Evolutionary conservation across 2,113 vertebrate species (phyloP), one percentile per base, ranked within the genome.

Genomic region (Grus americana): DNA sequence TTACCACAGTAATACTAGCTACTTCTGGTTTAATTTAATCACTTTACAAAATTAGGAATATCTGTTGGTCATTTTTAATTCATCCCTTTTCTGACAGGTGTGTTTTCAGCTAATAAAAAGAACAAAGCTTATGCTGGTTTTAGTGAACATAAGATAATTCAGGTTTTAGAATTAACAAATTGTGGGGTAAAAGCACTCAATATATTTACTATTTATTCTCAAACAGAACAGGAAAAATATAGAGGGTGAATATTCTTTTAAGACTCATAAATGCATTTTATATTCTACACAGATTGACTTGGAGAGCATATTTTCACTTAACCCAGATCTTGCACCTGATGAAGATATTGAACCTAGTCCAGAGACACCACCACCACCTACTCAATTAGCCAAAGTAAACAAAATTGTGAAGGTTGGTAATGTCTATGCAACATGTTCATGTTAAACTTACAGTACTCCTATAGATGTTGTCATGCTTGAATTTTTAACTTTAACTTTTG

Each of bases 221-320:
- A 90, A 49, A 49, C 6, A 1, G 73, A 81, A 38, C 4, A 70
- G 21, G 24, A 78, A 15, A 63, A 34, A 55, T 20, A 5, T 58
- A 88, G 15, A 36, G 6, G 6, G 9, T 70, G 32, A 84, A 40
- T 96, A 29, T 78, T 86, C 42, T 93, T 93, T 46, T 74, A 87
- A 91, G 44, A 50, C n/a, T 79, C 34, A 36, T 36, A 54, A 78
- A 68, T 61, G 4, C 6, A 1, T 83, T 70, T 90, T 81, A 13
- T 62, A 11, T 49, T 94, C 84, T 74, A 81, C 80, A 96, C 97
- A 99, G 99, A 99, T 99, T 97, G 99, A 99, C 94, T 97, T 99
- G 97, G 99, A 99, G 92, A 99, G 99, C 96, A 98, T 99, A 97
- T 99, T 99, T 97, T 98, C 99, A 80, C 98, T 99, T 97, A 99